Evolutionary conservation across 2,797 vertebrate genomes (phyloP).

Genomic region (Pterois miles): DNA sequence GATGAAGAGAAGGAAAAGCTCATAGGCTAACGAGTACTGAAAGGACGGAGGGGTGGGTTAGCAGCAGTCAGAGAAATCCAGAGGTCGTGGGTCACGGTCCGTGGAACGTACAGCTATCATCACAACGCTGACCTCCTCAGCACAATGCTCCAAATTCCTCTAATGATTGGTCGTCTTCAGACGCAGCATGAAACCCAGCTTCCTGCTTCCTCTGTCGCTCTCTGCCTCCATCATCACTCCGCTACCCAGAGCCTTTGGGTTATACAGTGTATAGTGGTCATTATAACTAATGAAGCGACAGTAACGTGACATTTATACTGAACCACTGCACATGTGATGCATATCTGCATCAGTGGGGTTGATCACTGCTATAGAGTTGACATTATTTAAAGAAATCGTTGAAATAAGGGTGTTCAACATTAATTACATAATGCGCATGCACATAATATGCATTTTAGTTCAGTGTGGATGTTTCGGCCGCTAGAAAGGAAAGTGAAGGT

Average conservation of each 20-base stretch:
- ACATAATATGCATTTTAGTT: background rate
- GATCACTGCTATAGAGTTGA: background rate
- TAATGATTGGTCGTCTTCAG: constrained; percentile 70
- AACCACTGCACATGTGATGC: background rate
- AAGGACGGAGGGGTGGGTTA: constrained; percentile 7
- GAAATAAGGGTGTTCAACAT: background rate
- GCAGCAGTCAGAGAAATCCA: constrained; percentile 4
- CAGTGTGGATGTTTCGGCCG: no score
- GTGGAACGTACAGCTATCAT: constrained; percentile 44
- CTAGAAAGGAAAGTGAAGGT: background rate
- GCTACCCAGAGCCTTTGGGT: constrained; percentile 5
- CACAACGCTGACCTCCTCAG: constrained; percentile 53
- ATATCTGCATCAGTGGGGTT: background rate
- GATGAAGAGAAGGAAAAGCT: background rate
- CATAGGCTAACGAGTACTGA: constrained; percentile 7
- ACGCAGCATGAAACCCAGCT: constrained; percentile 29
- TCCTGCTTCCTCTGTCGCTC: constrained; percentile 29
- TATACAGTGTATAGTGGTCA: constrained; percentile 11
- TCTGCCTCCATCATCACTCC: constrained; percentile 10
- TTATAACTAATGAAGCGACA: constrained; percentile 16
- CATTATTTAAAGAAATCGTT: background rate
- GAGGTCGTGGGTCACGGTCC: constrained; percentile 33
- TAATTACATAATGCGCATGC: background rate
- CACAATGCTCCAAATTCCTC: constrained; percentile 68
- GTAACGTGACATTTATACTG: background rate